phyloP scores from a whole-genome alignment of 23 tunicate genomes.

The Trididemnum miniatum region DNA sequence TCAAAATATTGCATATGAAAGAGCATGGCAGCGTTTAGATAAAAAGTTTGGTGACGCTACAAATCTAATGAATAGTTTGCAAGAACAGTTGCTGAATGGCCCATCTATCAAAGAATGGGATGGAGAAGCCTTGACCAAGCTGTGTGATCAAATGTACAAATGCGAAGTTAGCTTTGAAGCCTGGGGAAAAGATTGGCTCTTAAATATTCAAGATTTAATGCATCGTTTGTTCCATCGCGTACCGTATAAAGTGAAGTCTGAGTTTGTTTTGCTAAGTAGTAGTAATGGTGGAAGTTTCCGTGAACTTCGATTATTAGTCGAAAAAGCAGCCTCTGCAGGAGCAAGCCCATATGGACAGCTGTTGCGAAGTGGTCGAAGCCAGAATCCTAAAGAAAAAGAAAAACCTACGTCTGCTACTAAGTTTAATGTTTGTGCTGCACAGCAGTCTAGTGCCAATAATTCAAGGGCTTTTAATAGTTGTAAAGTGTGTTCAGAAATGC shows the following conservation, averaged over 20 bases:
- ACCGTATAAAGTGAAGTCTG: background rate
- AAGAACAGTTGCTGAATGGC: background rate
- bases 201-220: background rate
- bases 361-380: background rate
- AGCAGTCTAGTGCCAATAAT: no score
- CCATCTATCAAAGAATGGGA: conserved; percentile 7
- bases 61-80: background rate
- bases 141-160: background rate
- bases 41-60: background rate
- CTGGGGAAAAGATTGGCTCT: background rate
- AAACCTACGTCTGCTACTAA: no score
- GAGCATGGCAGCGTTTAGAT: background rate
- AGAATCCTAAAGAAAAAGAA: no score
- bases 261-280: background rate
- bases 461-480: no score
- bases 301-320: background rate
- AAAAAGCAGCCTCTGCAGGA: background rate
- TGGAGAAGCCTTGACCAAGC: background rate
- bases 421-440: no score
- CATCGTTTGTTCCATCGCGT: background rate
- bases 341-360: background rate
- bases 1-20: background rate
- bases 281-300: background rate
- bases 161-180: background rate
- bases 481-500: background rate